Evolutionary conservation across 2,797 vertebrate genomes (phyloP).

Genomic region (Coregonus ussuriensis): DNA sequence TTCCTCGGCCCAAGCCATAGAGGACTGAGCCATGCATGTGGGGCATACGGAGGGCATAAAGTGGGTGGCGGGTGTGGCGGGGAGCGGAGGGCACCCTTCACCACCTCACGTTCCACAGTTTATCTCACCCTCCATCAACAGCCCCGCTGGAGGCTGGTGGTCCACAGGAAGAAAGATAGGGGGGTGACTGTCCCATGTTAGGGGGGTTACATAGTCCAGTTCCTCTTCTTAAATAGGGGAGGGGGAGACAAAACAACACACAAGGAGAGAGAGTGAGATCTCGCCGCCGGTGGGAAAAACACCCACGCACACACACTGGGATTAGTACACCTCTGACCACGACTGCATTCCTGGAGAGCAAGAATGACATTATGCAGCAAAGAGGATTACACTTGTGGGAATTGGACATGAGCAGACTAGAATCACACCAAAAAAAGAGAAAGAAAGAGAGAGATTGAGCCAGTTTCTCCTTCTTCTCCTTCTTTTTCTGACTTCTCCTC

Average conservation of each 20-base stretch:
- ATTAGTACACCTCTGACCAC: conserved; percentile 70
- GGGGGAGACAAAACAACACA: conserved; percentile 19
- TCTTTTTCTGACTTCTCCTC: conserved; percentile 7
- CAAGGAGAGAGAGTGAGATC: conserved; percentile 37
- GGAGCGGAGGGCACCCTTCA: conserved; percentile 4
- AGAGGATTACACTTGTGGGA: conserved; percentile 73
- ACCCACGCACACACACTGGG: conserved; percentile 11
- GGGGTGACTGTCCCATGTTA: conserved; percentile 78
- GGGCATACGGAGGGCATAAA: conserved; percentile 20
- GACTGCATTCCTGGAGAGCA: conserved; percentile 70
- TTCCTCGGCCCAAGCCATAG: conserved; percentile 51
- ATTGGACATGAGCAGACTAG: conserved; percentile 50
- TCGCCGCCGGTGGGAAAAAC: conserved; percentile 50
- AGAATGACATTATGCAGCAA: conserved; percentile 67
- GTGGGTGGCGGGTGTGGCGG: not conserved
- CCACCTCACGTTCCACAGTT: conserved; percentile 24
- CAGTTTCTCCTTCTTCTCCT: not conserved
- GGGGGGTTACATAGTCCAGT: conserved; percentile 67
- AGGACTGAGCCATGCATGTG: conserved; percentile 72
- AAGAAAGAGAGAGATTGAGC: conserved; percentile 24
- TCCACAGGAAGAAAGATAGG: conserved; percentile 75
- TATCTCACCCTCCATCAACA: conserved; percentile 81
- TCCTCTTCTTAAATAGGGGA: conserved; percentile 75
- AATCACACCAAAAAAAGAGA: conserved; percentile 18
- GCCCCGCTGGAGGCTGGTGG: conserved; percentile 73